phyloP scores from a whole-genome alignment of 2,888 invertebrate species.

The Zygothrica quintamaculata region DNA sequence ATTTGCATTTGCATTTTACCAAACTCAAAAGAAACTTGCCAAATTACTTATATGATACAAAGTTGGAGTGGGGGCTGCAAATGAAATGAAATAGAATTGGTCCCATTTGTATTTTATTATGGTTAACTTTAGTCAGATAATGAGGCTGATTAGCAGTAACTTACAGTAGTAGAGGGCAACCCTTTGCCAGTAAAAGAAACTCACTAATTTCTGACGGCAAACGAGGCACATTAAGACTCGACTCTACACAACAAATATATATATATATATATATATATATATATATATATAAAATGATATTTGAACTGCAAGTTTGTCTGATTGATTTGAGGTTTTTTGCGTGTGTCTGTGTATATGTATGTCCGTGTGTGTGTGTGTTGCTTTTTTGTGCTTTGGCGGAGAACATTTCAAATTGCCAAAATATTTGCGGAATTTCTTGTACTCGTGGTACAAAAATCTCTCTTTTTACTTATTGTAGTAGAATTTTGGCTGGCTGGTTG shows the following conservation, averaged over 20 bases:
- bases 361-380: no score
- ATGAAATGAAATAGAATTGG: constrained; percentile 80
- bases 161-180: constrained; percentile 18
- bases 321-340: constrained; percentile 44
- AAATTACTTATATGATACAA: constrained; percentile 21
- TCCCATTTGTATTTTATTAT: constrained; percentile 82
- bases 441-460: constrained; percentile 62
- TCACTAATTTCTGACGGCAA: constrained; percentile 1
- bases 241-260: not conserved
- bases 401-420: constrained; percentile 62
- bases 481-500: constrained; percentile 14
- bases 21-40: constrained; percentile 30
- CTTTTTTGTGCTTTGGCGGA: constrained; percentile 15
- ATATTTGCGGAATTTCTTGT: constrained; percentile 73
- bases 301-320: constrained; percentile 29
- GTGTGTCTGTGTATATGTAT: no score
- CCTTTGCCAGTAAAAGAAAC: constrained; percentile 1
- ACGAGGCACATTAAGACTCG: constrained; percentile 21
- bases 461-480: constrained; percentile 12
- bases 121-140: constrained; percentile 58
- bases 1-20: constrained; percentile 69
- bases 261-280: not conserved
- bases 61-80: no score
- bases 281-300: not conserved
- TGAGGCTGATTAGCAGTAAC: constrained; percentile 55